Conservation (phyloP, 2,888 invertebrate species). For the Cephalotes varians region DNA sequence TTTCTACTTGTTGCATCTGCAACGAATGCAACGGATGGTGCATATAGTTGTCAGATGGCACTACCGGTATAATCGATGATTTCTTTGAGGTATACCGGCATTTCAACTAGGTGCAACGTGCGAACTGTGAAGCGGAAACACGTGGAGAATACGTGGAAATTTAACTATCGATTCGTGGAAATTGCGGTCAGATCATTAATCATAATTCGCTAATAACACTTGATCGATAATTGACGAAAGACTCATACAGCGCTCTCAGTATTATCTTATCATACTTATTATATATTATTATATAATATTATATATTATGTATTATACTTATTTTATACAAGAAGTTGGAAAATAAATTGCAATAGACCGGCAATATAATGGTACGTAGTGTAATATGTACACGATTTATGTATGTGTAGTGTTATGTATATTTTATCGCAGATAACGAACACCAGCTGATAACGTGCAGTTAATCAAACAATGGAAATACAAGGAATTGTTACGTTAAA, state of each 20-base stretch:
- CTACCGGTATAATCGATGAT: slow-evolving; percentile 49
- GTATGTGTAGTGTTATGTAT: too few species aligned
- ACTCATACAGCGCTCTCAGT: not conserved
- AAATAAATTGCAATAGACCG: slow-evolving; percentile 28
- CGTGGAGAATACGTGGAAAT: not conserved
- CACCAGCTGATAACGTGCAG: slow-evolving; percentile 1
- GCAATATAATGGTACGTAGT: slow-evolving; percentile 18
- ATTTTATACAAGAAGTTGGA: not conserved
- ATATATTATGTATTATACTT: too few species aligned
- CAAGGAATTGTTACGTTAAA: not conserved
- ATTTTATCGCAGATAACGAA: slow-evolving; percentile 33
- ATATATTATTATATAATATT: too few species aligned
- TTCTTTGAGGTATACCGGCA: not conserved
- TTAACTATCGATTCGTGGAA: slow-evolving; percentile 7
- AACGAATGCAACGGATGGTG: slow-evolving; percentile 8
- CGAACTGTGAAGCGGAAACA: not conserved
- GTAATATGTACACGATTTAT: not conserved
- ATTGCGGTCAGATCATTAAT: slow-evolving; percentile 20
- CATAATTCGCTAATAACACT: slow-evolving; percentile 15
- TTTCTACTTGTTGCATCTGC: not conserved
- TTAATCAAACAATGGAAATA: not conserved
- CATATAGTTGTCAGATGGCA: slow-evolving; percentile 62
- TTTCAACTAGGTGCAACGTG: not conserved
- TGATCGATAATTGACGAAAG: slow-evolving; percentile 7
- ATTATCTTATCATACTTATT: slow-evolving; percentile 31